These are phyloP conservation scores for Datnioides undecimradiatus DNA, from an alignment of 2,113 vertebrate species.

Conservation along the genomic window DNA sequence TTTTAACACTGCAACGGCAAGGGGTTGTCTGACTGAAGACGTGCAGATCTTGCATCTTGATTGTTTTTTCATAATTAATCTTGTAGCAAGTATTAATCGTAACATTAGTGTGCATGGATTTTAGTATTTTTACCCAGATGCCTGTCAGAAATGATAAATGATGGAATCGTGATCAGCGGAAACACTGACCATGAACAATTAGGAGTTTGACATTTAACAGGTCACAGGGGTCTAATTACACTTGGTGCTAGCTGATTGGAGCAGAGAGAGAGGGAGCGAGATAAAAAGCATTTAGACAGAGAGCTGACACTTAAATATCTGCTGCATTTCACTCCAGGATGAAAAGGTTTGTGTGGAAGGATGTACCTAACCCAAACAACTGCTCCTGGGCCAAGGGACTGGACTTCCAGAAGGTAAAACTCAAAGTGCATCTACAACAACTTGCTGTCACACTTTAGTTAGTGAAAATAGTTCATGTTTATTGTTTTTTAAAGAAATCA, in stretches of 20 bases:
- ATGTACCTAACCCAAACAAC: constrained; percentile 95
- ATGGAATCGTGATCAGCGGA: constrained; percentile 15
- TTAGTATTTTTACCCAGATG: not conserved
- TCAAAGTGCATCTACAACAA: not conserved
- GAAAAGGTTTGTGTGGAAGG: constrained; percentile 93
- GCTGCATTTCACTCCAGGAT: constrained; percentile 84
- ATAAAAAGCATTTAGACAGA: not conserved
- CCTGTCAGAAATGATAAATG: constrained; percentile 49
- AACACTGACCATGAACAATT: constrained; percentile 28
- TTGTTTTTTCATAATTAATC: not conserved
- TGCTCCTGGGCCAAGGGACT: constrained; percentile 97
- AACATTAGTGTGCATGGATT: not conserved
- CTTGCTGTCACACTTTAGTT: not conserved
- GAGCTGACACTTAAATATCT: constrained; percentile 3
- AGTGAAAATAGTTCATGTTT: no score
- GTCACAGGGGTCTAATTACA: constrained; percentile 51
- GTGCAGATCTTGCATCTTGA: not conserved
- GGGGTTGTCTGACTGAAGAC: not conserved
- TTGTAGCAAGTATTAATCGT: not conserved
- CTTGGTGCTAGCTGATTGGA: constrained; percentile 20
- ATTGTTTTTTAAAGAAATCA: no score
- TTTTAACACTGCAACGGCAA: not conserved
- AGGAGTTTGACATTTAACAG: constrained; percentile 58
- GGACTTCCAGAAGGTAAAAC: constrained; percentile 91
- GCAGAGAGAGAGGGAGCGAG: not conserved